Evolutionary conservation across 2,888 invertebrate genomes (phyloP).

Genomic region (Folsomia candida): DNA sequence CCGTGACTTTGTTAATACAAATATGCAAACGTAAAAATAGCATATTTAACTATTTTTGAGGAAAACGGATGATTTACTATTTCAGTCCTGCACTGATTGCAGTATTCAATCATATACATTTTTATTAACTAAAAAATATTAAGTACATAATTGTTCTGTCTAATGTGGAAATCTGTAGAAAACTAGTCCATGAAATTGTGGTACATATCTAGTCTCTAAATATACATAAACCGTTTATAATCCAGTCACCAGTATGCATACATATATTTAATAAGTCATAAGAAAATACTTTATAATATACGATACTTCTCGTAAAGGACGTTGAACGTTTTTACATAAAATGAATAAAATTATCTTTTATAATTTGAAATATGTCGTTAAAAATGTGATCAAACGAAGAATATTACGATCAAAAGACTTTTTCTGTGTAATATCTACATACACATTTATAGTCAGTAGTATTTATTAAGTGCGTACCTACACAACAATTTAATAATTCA

Average conservation of each 20-base stretch:
- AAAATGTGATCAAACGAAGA: background rate
- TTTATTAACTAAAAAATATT: background rate
- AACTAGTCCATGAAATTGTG: too few relatives aligned
- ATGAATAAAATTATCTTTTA: slow-evolving; percentile 4
- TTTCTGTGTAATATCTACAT: too few relatives aligned
- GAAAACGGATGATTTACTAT: too few relatives aligned
- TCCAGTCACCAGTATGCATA: too few relatives aligned
- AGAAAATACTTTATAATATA: background rate
- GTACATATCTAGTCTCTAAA: too few relatives aligned
- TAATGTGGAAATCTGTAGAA: too few relatives aligned
- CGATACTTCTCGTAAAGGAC: background rate
- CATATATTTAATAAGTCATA: slow-evolving; percentile 4
- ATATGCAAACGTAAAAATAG: too few relatives aligned
- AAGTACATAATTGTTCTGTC: slow-evolving; percentile 7
- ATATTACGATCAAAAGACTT: background rate
- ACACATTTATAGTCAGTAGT: too few relatives aligned
- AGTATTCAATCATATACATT: background rate
- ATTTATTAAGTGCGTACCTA: too few relatives aligned
- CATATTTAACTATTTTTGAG: too few relatives aligned
- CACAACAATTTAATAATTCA: background rate
- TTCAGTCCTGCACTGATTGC: too few relatives aligned
- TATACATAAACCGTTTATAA: too few relatives aligned
- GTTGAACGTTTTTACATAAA: background rate
- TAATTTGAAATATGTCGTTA: slow-evolving; percentile 9
- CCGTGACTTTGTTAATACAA: background rate